A percentile compares a stretch with the other conserved stretches of the same genome.
Evolutionary conservation across 1,140 invertebrate genomes (phyloP).

Genomic region (Saxidomus purpurata): DNA sequence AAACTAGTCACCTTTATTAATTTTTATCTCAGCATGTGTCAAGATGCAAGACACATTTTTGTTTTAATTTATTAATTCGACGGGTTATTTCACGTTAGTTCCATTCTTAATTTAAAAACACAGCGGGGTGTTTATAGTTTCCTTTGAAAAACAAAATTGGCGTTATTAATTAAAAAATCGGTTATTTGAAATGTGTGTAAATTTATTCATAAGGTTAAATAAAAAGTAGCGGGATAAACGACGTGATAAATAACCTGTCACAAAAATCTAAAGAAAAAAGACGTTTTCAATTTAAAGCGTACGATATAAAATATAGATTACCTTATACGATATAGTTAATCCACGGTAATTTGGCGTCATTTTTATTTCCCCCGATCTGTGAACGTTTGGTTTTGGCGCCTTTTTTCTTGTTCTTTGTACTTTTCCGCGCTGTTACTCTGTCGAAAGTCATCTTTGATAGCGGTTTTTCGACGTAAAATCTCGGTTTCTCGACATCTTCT

Average conservation of each 20-base stretch:
- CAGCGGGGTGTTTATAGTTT: too few species aligned
- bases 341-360: not conserved
- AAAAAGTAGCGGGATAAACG: not conserved
- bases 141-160: too few species aligned
- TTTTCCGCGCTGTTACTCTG: not conserved
- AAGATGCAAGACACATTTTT: not conserved
- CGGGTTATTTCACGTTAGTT: not conserved
- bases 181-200: not conserved
- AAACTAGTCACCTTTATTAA: too few species aligned
- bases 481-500: conserved; percentile 24
- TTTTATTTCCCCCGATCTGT: not conserved
- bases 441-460: conserved; percentile 31
- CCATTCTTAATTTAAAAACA: too few species aligned
- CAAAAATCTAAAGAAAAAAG: not conserved
- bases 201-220: not conserved
- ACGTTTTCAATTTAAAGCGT: not conserved
- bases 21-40: too few species aligned
- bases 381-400: not conserved
- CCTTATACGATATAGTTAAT: conserved; percentile 15
- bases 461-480: conserved; percentile 42
- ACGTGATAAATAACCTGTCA: not conserved
- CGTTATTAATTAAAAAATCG: too few species aligned
- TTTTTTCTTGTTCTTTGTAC: not conserved
- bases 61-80: not conserved
- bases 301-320: not conserved